A percentile compares a stretch with the other conserved stretches of the same genome.
These are phyloP conservation scores for Drosophila borealis DNA, from an alignment of 2,888 invertebrate genomes.

Conservation along the genomic window DNA sequence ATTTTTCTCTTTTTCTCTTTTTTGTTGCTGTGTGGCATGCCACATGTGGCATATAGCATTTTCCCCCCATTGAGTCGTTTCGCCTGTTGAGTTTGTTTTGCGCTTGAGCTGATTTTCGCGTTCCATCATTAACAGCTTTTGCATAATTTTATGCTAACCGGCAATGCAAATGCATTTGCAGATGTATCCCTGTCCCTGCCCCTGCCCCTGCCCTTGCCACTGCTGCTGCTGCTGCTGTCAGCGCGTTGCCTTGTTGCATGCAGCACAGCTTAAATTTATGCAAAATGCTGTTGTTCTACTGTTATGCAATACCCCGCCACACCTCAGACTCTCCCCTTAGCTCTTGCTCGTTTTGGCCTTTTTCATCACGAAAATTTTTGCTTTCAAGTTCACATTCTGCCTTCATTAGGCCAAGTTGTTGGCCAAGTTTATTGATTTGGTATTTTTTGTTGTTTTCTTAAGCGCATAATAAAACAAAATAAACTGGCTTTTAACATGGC, in stretches of 20 bases:
- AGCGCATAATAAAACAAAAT: background rate
- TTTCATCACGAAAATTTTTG: conserved; percentile 7
- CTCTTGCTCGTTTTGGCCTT: conserved; percentile 1
- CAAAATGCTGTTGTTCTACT: conserved; percentile 66
- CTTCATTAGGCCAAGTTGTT: conserved; percentile 50
- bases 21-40: conserved; percentile 38
- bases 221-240: conserved; percentile 31
- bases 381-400: conserved; percentile 46
- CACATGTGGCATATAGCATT: conserved; percentile 57
- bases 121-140: conserved; percentile 74
- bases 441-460: conserved; percentile 18
- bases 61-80: conserved; percentile 46
- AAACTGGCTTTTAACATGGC: conserved; percentile 5
- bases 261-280: conserved; percentile 75
- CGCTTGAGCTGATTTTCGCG: conserved; percentile 39
- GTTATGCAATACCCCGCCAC: conserved; percentile 54
- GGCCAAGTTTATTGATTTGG: conserved; percentile 52
- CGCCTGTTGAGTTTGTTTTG: conserved; percentile 33
- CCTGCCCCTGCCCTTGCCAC: background rate
- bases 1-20: too few relatives aligned
- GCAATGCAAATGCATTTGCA: conserved; percentile 23
- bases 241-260: conserved; percentile 72
- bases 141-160: conserved; percentile 68
- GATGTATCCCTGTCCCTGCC: conserved; percentile 18
- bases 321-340: background rate